Evolutionary conservation across 23 tunicate genomes (phyloP), one percentile per base, ranked within the genome.

Genomic region (Halocynthia aurantium): DNA sequence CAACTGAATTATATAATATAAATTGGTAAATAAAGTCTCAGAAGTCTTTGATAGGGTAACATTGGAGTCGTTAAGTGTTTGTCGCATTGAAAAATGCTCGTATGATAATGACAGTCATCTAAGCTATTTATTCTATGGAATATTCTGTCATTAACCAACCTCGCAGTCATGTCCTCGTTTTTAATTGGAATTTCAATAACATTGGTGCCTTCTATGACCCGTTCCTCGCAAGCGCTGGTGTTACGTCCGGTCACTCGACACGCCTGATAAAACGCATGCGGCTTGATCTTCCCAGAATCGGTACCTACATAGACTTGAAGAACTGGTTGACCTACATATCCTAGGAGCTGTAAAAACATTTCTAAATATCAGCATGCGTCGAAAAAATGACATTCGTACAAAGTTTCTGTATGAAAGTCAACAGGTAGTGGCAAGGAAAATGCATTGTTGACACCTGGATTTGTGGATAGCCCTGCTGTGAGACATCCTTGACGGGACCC

Each of bases 211-310:
- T 84, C 86, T 40, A 84, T 52, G 22, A 77, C 95, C 15, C 76
- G 74, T 60, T 94, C 99, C 65, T 88, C 91, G 65, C 99, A 94
- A 50, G 91, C 62, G 12, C 91, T 88, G 0, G 99, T 88, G 68
- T 88, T 94, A 52, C 99, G 53, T 8, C 95, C 95, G 10, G 95
- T 84, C 8, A 94, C 90, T 53, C 93, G 93, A 55, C 99, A 94
- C 21, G 99, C 99, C 67, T 85, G 91, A 66, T 88, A 94, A 57
- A 88, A 94, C 31, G 90, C 95, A 69, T 94, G 99, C 13, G 99
- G 99, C 50, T 84, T 78, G 17, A 84, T 74, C 66, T 81, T 84
- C 7, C 90, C 95, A 0, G 86, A 67, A 10, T 94, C 95, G 8
- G 83, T 81, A 63, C 83, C 90, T 54, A 94, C 99, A 81, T 61